Percentiles rank a stretch among this genome's conserved stretches.
These are phyloP conservation scores for Phaenicophaeus curvirostris DNA, from an alignment of 2,797 vertebrate species.

Conservation along the genomic window DNA sequence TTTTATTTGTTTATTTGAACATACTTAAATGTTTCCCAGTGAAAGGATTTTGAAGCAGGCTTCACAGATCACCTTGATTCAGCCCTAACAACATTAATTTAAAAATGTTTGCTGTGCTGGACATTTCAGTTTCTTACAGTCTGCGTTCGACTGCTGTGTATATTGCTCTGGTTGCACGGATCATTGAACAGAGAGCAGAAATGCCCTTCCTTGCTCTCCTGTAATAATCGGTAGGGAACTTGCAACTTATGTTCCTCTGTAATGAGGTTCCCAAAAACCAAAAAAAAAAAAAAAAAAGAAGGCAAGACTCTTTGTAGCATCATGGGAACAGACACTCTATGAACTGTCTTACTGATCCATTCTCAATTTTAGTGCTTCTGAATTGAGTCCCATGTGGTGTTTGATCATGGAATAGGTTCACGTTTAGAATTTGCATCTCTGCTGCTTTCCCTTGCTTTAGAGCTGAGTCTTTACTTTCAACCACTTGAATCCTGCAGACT, in stretches of 20 bases:
- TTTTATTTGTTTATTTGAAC: constrained; percentile 49
- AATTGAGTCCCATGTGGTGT: background rate
- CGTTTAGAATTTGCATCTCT: background rate
- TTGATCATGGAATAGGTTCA: background rate
- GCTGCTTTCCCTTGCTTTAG: background rate
- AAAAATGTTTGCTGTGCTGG: constrained; percentile 52
- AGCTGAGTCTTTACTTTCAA: background rate
- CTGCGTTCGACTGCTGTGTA: constrained; percentile 63
- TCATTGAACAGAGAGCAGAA: constrained; percentile 71
- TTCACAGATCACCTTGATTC: constrained; percentile 69
- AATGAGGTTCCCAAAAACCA: constrained; percentile 53
- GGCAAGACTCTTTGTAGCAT: background rate
- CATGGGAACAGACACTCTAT: background rate
- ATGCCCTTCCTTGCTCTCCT: constrained; percentile 67
- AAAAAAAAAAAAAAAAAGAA: background rate
- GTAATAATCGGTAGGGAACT: constrained; percentile 61
- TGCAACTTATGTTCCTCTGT: constrained; percentile 43
- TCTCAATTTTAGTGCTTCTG: background rate
- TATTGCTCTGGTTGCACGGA: constrained; percentile 65
- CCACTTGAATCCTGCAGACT: background rate
- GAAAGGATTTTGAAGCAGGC: constrained; percentile 36
- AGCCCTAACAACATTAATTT: constrained; percentile 65
- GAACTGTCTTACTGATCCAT: constrained; percentile 5
- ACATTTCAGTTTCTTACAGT: constrained; percentile 50
- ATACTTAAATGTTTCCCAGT: constrained; percentile 19